These are phyloP conservation scores for Thrips palmi DNA, from an alignment of 1,140 invertebrate species.

Conservation along the genomic window DNA sequence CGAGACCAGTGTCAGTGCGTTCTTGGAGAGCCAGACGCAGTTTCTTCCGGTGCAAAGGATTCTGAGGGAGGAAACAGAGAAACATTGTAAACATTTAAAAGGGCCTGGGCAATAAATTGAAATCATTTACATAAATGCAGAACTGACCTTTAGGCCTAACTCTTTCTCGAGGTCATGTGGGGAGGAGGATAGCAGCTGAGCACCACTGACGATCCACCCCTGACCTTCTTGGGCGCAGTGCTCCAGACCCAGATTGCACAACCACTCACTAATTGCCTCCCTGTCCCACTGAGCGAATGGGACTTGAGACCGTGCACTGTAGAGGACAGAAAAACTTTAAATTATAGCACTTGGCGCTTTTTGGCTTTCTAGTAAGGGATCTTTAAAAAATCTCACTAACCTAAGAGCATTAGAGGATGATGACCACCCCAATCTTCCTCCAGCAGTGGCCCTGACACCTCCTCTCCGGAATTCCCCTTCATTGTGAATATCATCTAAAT, in stretches of 20 bases:
- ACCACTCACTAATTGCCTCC: constrained; percentile 74
- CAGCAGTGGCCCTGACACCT: constrained; percentile 55
- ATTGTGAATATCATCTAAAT: constrained; percentile 39
- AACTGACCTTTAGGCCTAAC: constrained; percentile 43
- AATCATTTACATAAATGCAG: not conserved
- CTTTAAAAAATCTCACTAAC: not conserved
- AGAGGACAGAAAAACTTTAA: constrained; percentile 9
- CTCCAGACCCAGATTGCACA: constrained; percentile 70
- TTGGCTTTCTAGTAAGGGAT: constrained; percentile 13
- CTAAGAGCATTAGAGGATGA: constrained; percentile 8
- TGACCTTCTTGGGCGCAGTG: constrained; percentile 61
- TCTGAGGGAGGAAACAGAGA: constrained; percentile 27
- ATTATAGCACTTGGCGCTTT: constrained; percentile 5
- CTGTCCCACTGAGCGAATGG: constrained; percentile 58
- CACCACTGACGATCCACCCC: constrained; percentile 61
- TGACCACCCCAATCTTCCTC: constrained; percentile 51
- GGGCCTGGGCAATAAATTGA: not conserved
- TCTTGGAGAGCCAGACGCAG: constrained; percentile 59
- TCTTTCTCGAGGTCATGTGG: constrained; percentile 79
- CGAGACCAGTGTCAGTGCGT: constrained; percentile 29
- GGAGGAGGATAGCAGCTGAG: constrained; percentile 61
- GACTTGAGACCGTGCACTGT: constrained; percentile 33
- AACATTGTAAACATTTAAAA: constrained; percentile 3
- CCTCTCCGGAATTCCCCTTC: constrained; percentile 47
- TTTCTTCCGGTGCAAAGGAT: constrained; percentile 81